phyloP scores from a whole-genome alignment of 1,140 invertebrate species.

The Drosophila lini region DNA sequence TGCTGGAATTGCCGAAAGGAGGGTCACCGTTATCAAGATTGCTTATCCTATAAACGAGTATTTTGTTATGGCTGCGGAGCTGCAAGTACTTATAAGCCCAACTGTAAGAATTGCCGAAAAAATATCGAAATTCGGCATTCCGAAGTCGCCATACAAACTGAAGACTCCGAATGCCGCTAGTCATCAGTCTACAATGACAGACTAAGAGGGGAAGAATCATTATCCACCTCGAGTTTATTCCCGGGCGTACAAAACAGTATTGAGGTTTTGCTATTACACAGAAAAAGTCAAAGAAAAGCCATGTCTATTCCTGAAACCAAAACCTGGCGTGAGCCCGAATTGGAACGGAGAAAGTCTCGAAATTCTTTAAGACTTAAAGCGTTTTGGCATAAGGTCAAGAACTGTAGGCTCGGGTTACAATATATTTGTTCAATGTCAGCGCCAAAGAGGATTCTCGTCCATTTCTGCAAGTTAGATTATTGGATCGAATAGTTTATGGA shows the following conservation, averaged over 20 bases:
- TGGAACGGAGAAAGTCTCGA: not conserved
- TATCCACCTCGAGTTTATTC: not conserved
- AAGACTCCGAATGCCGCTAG: conserved; percentile 1
- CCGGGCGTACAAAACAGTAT: not conserved
- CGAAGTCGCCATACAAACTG: not conserved
- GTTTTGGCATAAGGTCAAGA: not conserved
- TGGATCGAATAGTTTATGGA: not conserved
- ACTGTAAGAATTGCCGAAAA: not conserved
- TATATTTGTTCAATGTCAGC: not conserved
- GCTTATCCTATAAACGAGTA: not conserved
- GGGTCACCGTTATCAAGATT: not conserved
- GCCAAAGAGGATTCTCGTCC: not conserved
- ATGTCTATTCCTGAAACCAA: not conserved
- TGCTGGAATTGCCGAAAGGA: not conserved
- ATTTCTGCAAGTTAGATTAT: not conserved
- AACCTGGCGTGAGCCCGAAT: not conserved
- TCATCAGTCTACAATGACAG: not conserved
- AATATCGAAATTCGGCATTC: not conserved
- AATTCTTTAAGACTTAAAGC: not conserved
- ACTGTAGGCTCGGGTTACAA: not conserved
- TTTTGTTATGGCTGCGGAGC: not conserved
- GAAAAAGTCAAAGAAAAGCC: not conserved
- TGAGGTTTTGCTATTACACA: not conserved
- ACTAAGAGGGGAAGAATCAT: not conserved
- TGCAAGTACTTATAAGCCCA: not conserved